Evolutionary conservation across 2,888 invertebrate genomes (phyloP), one percentile per base, ranked within the genome.

Genomic region (Pyrgus malvae): DNA sequence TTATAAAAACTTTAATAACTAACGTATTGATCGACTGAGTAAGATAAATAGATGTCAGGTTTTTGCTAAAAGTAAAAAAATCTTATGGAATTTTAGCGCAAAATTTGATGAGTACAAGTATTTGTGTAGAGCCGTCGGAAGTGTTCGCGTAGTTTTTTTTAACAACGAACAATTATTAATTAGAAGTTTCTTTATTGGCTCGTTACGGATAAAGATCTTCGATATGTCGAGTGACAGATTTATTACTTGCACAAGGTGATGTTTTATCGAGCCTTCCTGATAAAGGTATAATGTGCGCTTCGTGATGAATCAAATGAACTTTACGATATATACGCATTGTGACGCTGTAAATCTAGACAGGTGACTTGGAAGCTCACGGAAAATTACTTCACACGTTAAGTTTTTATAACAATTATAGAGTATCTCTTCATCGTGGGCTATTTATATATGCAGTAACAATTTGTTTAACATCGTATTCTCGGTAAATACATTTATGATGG

Each of bases 161-260:
- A 66, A 66, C 69, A 78, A 80, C 81, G 75, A 79, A 83, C 75
- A 82, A 83, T 83, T 78, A 83, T 83, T 81, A 84, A 83, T 85
- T 85, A 85, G 81, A 82, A 74, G 78, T 70, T 70, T 78, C 74
- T 76, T 80, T 82, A 83, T 83, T 80, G 78, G 79, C 71, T 80
- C 70, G 74, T 80, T 80, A 78, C 77, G 76, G 77, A 74, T 72
- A 74, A 68, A 75, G 74, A 80, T 81, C 74, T 77, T 76, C 74
- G 79, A 80, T 79, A 79, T 76, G 75, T 72, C 70, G 70, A 78
- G 78, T 78, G 85, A 84, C 82, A 83, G 84, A 85, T 86, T 87
- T 86, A 85, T 83, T 82, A 74, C 73, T 65, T 58, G 67, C 66
- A 79, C 80, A 80, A 82, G 78, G 82, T 76, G 77, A 78, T 76